phyloP scores from a whole-genome alignment of 2,113 vertebrate genomes.

The Fregetta grallaria region DNA sequence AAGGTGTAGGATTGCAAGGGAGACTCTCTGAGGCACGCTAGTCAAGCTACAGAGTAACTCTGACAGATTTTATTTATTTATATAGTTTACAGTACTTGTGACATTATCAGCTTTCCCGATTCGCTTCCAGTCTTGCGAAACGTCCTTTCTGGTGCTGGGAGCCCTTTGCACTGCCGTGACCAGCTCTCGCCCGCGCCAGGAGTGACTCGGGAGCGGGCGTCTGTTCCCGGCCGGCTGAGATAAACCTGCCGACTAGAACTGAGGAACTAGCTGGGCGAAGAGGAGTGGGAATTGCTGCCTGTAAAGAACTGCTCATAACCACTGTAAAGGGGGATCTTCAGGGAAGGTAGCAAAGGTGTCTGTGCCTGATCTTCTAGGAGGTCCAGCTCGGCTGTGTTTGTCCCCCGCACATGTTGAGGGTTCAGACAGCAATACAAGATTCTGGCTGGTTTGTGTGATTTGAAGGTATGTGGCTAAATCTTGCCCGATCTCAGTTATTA shows the following conservation, averaged over 20 bases:
- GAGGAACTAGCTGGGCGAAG: background rate
- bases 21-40: background rate
- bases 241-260: fast-evolving
- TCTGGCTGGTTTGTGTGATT: background rate
- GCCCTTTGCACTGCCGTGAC: background rate
- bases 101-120: background rate
- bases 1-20: background rate
- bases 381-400: background rate
- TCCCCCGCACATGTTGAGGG: fast-evolving
- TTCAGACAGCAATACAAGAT: fast-evolving
- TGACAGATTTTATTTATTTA: background rate
- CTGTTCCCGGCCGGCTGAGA: background rate
- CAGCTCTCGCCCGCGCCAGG: fast-evolving
- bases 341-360: background rate
- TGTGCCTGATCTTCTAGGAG: background rate
- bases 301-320: background rate
- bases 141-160: background rate
- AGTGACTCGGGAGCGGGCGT: background rate
- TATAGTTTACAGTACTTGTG: background rate
- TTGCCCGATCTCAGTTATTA: background rate
- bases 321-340: fast-evolving
- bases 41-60: background rate
- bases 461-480: background rate
- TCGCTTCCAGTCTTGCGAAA: background rate
- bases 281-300: background rate